Evolutionary conservation across 2,888 invertebrate species (phyloP), one percentile per base, ranked within the genome.

Genomic region (Drosophila meridionalis): DNA sequence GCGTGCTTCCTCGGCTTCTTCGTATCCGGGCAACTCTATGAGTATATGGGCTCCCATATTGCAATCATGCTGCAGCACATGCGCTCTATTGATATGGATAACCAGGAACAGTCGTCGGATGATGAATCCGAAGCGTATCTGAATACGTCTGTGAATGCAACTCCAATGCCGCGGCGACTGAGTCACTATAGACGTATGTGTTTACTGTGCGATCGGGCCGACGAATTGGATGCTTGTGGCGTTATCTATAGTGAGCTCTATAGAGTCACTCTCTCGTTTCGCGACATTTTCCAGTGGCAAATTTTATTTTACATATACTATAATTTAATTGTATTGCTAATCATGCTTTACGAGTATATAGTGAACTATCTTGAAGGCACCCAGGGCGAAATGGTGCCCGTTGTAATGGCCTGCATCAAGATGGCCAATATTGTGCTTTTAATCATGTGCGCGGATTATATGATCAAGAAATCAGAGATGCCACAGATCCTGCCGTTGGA

Each of bases 261-360:
- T 38, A 73, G 67, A 1, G 26, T 90, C 1, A 90, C 87, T 0
- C 65, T 74, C 4, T 61, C 73, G 0, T 92, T 91, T 56, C 71
- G 84, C 2, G 6, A 56, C 9, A 82, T 91, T 36, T 80, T 91
- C 28, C 90, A 92, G n/a, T 87, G 90, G 72, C 91, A 91, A 45
- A 87, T 92, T 0, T 47, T 91, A 4, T 91, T 90, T 60, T 90
- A 85, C 28, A 84, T 92, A 9, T 92, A 92, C 61, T 87, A 90
- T 30, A 87, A 91, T 47, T 82, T 92, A 2, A 76, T 90, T 36
- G 78, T 82, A 3, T 75, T 91, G 38, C 80, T 90, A 32, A 70
- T 90, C 5, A 79, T 90, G 64, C 66, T 92, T n/a, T 87, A 92
- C 20, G 73, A 87, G 7, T 80, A 76, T 34, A 90, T 90, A 14